Percentiles rank a stretch among this genome's conserved stretches.
These are phyloP conservation scores for Pachyuromys duprasi DNA, from an alignment of 2,797 vertebrate genomes.

Conservation along the genomic window DNA sequence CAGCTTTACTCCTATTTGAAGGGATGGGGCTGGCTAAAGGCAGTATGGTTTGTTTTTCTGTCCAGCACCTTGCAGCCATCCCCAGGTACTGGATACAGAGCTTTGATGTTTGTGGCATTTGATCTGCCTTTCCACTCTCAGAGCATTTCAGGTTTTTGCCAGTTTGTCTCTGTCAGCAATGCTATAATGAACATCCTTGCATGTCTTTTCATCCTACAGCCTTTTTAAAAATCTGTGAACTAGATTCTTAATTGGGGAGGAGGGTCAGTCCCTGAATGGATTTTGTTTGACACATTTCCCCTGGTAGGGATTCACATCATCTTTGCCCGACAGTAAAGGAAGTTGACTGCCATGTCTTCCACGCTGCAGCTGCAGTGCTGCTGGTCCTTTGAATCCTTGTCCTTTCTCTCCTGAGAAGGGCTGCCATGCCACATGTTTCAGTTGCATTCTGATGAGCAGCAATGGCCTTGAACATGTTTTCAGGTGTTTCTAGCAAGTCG, in stretches of 20 bases:
- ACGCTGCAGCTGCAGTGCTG: neutral
- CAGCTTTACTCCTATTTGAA: too few species aligned
- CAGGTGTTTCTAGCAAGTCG: neutral
- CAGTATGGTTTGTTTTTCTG: neutral
- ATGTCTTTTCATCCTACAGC: neutral
- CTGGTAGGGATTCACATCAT: too few species aligned
- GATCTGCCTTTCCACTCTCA: too few species aligned
- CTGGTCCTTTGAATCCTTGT: neutral
- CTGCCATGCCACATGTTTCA: neutral
- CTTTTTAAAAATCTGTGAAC: neutral
- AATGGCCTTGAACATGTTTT: neutral
- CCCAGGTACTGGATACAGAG: fast-evolving
- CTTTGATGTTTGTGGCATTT: neutral
- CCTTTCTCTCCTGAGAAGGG: neutral
- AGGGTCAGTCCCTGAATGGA: neutral
- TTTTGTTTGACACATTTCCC: neutral
- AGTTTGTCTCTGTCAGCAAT: neutral
- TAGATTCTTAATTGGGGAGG: neutral
- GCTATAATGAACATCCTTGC: neutral
- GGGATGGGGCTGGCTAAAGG: neutral
- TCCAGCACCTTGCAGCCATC: fast-evolving
- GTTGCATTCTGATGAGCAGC: neutral
- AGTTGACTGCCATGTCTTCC: neutral
- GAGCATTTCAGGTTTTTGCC: neutral
- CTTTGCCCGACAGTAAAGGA: neutral